phyloP scores from a whole-genome alignment of 2,797 vertebrate species.

The Xiphorhynchus erythropygius region DNA sequence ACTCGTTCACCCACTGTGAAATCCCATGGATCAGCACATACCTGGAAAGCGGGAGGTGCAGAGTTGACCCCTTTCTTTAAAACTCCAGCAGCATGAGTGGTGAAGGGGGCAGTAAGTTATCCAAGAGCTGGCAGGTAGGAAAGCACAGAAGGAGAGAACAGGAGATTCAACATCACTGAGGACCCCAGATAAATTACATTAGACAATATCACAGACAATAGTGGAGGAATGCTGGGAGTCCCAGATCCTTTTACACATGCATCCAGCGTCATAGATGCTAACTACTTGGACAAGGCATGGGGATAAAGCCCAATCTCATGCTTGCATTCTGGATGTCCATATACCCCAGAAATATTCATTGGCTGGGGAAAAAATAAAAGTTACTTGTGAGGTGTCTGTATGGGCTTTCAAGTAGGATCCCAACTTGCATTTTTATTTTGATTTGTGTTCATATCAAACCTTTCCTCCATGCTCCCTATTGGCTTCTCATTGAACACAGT shows the following conservation, averaged over 20 bases:
- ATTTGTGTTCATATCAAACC: not conserved
- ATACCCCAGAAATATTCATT: not conserved
- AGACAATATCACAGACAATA: not conserved
- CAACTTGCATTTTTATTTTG: not conserved
- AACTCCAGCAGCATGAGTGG: not conserved
- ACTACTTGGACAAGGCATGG: not conserved
- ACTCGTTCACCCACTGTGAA: not conserved
- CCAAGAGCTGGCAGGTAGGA: not conserved
- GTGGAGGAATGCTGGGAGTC: not conserved
- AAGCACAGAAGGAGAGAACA: not conserved
- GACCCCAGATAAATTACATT: not conserved
- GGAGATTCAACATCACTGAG: not conserved
- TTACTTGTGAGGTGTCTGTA: not conserved
- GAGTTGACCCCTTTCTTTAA: not conserved
- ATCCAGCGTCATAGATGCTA: not conserved
- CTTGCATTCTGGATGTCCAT: not conserved
- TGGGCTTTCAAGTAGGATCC: not conserved
- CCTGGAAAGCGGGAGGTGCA: not conserved
- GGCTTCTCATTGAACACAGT: not conserved
- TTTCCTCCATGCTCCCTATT: not conserved
- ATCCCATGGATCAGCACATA: not conserved
- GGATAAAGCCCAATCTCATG: not conserved
- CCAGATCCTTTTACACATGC: not conserved
- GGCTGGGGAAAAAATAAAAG: not conserved
- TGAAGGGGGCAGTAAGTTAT: not conserved